Conservation (phyloP, 2,113 vertebrate genomes). For the Eulemur rufifrons region DNA sequence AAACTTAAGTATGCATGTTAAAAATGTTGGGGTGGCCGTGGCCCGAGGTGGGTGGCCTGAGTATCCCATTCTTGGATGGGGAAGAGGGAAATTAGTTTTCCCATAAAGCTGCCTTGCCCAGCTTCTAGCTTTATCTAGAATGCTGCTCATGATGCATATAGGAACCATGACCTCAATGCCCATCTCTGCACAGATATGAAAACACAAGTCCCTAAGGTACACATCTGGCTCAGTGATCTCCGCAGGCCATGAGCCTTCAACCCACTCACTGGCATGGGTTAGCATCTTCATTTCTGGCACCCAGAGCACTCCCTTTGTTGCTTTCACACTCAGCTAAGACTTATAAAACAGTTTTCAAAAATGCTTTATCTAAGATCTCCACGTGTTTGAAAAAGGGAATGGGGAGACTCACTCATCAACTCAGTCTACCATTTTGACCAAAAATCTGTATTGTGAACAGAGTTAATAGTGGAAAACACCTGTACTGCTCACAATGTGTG, state of each 20-base stretch:
- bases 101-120: slow-evolving; percentile 38
- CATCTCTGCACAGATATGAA: fast-evolving
- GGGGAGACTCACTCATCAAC: neutral
- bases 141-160: neutral
- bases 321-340: neutral
- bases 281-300: neutral
- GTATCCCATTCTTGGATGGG: neutral
- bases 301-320: neutral
- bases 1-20: slow-evolving; percentile 43
- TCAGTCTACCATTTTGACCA: neutral
- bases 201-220: fast-evolving
- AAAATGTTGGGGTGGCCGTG: slow-evolving; percentile 24
- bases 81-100: neutral
- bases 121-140: neutral
- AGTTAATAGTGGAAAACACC: neutral
- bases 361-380: neutral
- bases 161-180: neutral
- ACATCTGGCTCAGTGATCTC: neutral
- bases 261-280: neutral
- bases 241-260: neutral
- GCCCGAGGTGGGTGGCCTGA: slow-evolving; percentile 55
- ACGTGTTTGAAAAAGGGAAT: neutral
- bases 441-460: neutral
- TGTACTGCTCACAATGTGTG: neutral
- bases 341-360: neutral